Conservation (phyloP, 2,888 invertebrate species). For the Pegoplata infirma region DNA sequence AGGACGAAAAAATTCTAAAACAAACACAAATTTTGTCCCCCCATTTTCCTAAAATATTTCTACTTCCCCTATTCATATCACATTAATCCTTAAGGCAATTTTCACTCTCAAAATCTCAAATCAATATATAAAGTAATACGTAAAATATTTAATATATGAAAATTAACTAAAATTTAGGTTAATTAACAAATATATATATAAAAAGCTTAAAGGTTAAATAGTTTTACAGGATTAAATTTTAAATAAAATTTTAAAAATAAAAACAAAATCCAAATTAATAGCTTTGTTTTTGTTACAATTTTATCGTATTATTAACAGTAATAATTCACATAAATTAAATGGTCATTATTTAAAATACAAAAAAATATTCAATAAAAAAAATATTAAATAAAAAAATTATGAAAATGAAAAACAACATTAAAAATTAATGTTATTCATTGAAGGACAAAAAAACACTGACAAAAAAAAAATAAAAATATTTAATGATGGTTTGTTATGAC, state of each 20-base stretch:
- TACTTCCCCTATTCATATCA: too few species aligned
- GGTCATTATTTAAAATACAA: conserved; percentile 27
- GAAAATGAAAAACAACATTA: conserved; percentile 36
- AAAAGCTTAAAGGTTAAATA: conserved; percentile 27
- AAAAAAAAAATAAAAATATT: conserved; percentile 19
- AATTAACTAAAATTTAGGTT: not conserved
- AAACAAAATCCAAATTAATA: too few species aligned
- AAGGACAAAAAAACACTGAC: not conserved
- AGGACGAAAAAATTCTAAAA: too few species aligned
- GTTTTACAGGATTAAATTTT: not conserved
- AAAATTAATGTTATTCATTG: conserved; percentile 38
- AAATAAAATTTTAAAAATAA: too few species aligned
- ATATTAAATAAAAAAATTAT: too few species aligned
- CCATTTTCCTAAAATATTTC: too few species aligned
- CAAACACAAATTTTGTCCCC: too few species aligned
- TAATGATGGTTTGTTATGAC: conserved; percentile 16
- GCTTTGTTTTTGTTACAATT: not conserved
- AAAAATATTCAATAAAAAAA: too few species aligned
- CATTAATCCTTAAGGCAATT: not conserved
- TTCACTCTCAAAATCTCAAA: not conserved
- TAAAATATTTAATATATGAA: not conserved
- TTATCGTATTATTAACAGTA: conserved; percentile 7
- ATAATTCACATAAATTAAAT: conserved; percentile 39
- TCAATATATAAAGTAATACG: not conserved
- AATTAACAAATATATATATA: conserved; percentile 9